Conservation (phyloP, 1,140 invertebrate genomes). For the Metaphire vulgaris region DNA sequence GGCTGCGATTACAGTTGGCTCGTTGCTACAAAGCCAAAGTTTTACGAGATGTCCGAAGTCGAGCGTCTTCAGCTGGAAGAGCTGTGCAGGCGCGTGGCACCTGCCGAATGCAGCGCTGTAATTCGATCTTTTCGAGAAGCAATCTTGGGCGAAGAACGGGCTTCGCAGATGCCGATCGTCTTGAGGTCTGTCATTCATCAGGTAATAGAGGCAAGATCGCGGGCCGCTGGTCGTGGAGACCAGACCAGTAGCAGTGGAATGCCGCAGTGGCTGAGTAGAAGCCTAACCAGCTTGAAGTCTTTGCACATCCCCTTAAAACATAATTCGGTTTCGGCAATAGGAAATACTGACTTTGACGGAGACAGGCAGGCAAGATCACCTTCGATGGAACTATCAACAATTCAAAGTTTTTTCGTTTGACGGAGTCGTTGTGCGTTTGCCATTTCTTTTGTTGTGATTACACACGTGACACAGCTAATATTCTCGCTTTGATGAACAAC, state of each 20-base stretch:
- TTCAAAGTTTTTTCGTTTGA: not conserved
- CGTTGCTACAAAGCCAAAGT: not conserved
- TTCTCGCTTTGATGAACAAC: no score
- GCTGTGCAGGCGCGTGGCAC: not conserved
- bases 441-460: no score
- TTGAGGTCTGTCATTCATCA: not conserved
- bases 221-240: no score
- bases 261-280: not conserved
- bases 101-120: not conserved
- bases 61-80: not conserved
- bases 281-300: not conserved
- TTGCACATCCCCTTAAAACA: not conserved
- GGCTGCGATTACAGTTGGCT: not conserved
- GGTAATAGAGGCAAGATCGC: not conserved
- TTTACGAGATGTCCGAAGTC: not conserved
- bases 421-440: no score
- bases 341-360: not conserved
- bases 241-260: not conserved
- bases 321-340: not conserved
- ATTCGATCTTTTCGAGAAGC: not conserved
- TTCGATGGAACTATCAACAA: not conserved
- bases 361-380: not conserved
- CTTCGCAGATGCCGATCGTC: not conserved
- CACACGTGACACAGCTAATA: no score
- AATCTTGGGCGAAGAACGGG: not conserved